These are phyloP conservation scores for Tetanocera ferruginea DNA, from an alignment of 2,888 invertebrate species.

Conservation along the genomic window DNA sequence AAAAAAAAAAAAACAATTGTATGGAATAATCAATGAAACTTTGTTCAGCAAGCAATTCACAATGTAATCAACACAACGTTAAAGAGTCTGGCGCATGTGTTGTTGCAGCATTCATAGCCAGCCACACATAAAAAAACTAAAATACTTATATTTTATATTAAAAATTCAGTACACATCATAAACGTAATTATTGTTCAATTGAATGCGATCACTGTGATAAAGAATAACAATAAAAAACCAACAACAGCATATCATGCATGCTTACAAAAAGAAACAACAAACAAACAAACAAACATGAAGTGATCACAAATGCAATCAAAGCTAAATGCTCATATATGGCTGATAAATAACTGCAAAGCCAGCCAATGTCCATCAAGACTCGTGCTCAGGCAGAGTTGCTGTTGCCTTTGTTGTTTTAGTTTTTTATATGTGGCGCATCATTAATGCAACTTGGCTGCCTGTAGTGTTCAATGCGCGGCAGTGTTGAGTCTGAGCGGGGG, in stretches of 20 bases:
- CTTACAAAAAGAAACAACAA: neutral
- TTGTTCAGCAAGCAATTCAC: neutral
- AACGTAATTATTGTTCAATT: constrained; percentile 44
- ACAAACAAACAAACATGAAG: neutral
- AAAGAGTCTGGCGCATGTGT: neutral
- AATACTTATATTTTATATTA: constrained; percentile 26
- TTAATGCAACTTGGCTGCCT: constrained; percentile 24
- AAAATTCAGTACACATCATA: constrained; percentile 40
- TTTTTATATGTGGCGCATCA: constrained; percentile 34
- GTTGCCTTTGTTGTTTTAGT: constrained; percentile 17
- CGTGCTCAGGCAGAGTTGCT: constrained; percentile 9
- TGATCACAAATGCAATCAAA: constrained; percentile 25
- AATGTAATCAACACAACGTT: neutral
- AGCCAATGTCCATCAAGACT: constrained; percentile 20
- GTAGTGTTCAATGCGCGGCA: neutral
- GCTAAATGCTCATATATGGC: constrained; percentile 30
- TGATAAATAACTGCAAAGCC: constrained; percentile 15
- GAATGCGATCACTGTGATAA: constrained; percentile 29
- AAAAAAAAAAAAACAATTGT: too few relatives aligned
- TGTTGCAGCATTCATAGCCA: neutral
- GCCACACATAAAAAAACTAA: too few relatives aligned
- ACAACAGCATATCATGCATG: neutral
- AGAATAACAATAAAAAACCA: neutral
- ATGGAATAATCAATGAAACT: constrained; percentile 1
- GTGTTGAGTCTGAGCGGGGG: neutral